Percentiles rank a stretch among this genome's conserved stretches.
These are phyloP conservation scores for Monodelphis domestica DNA, from an alignment of 2,797 vertebrate species.

Conservation along the genomic window DNA sequence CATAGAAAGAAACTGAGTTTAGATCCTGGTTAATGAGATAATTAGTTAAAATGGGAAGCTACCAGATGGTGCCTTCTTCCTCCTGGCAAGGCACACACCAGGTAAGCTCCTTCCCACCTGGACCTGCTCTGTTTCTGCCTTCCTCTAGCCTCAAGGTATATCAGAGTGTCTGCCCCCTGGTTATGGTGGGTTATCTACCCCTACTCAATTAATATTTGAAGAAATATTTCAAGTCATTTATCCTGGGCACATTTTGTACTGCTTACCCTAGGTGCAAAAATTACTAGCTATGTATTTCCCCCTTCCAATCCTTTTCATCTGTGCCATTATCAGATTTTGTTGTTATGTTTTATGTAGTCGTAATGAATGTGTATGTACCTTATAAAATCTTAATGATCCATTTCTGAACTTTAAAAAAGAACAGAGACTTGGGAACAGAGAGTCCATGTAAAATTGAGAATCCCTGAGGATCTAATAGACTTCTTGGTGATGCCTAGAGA, in stretches of 20 bases:
- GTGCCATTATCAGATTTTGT: neutral
- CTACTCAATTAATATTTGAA: neutral
- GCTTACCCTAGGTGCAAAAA: neutral
- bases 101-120: neutral
- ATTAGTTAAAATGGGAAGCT: neutral
- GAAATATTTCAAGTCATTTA: neutral
- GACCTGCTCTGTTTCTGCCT: neutral
- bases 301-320: neutral
- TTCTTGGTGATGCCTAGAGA: neutral
- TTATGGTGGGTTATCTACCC: neutral
- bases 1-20: neutral
- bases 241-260: neutral
- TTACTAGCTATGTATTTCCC: neutral
- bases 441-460: neutral
- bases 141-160: neutral
- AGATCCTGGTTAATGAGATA: neutral
- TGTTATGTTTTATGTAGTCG: neutral
- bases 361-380: neutral
- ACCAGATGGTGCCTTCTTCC: slow-evolving; percentile 4
- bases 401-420: neutral
- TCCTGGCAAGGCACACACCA: neutral
- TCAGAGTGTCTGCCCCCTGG: neutral
- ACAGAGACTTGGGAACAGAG: neutral
- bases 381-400: slow-evolving; percentile 8
- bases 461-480: neutral